A percentile compares a stretch with the other conserved stretches of the same genome.
Evolutionary conservation across 2,113 vertebrate species (phyloP).

Genomic region (Gobius niger): DNA sequence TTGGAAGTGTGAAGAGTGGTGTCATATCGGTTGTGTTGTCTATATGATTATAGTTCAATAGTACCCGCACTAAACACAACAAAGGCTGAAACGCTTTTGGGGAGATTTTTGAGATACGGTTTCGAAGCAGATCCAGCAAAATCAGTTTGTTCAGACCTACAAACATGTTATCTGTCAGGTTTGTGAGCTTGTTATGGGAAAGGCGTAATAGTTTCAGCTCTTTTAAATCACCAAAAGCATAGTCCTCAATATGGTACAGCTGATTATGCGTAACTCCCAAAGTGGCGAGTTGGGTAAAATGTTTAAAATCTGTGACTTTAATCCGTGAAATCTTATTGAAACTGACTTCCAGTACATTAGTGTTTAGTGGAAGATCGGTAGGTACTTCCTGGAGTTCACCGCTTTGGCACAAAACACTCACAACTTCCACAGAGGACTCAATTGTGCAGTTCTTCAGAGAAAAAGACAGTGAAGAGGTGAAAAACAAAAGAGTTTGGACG

Average conservation of each 20-base stretch:
- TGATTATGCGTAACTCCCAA: accelerated
- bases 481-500: neutral
- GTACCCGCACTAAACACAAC: neutral
- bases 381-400: neutral
- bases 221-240: conserved; percentile 5
- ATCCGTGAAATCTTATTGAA: neutral
- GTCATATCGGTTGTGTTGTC: neutral
- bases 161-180: conserved; percentile 14
- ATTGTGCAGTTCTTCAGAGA: conserved; percentile 13
- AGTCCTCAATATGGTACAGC: conserved; percentile 2
- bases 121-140: neutral
- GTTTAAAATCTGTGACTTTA: neutral
- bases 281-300: neutral
- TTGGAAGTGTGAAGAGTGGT: neutral
- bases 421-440: neutral
- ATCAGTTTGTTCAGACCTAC: conserved; percentile 10
- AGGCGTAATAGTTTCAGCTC: neutral
- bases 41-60: neutral
- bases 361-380: conserved; percentile 17
- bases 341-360: neutral
- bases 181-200: neutral
- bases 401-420: neutral
- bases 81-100: neutral
- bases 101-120: neutral
- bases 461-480: neutral